Evolutionary conservation across 2,888 invertebrate species (phyloP).

Genomic region (Gnatocerus cornutus): DNA sequence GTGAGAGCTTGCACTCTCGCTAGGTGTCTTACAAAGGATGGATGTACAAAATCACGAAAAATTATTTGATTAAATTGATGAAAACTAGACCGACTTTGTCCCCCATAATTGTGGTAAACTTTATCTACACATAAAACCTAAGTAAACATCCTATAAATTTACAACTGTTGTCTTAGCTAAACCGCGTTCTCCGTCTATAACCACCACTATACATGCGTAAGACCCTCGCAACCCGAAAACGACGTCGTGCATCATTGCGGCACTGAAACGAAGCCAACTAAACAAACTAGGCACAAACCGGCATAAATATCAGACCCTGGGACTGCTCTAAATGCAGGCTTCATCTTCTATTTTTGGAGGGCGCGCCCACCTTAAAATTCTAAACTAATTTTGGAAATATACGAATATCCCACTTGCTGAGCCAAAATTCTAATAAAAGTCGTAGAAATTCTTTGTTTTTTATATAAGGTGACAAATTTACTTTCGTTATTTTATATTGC

Average conservation of each 20-base stretch:
- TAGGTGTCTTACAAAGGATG: conserved; percentile 11
- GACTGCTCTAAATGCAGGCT: too few relatives aligned
- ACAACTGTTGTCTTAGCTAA: conserved; percentile 44
- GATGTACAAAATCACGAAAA: conserved; percentile 3
- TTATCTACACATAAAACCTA: conserved; percentile 46
- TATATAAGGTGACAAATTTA: too few relatives aligned
- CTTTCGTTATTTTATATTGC: too few relatives aligned
- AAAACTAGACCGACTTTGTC: conserved; percentile 11
- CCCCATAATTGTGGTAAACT: conserved; percentile 35
- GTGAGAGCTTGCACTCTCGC: conserved; percentile 51
- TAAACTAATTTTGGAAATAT: too few relatives aligned
- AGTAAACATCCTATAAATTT: conserved; percentile 47
- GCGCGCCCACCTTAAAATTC: too few relatives aligned
- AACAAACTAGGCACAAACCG: conserved; percentile 7
- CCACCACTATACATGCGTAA: conserved; percentile 32
- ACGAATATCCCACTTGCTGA: too few relatives aligned
- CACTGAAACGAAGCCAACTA: conserved; percentile 24
- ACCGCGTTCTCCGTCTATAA: conserved; percentile 35
- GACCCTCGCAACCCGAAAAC: conserved; percentile 30
- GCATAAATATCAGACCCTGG: neutral
- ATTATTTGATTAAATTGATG: neutral
- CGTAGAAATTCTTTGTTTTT: too few relatives aligned
- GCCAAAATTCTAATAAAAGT: too few relatives aligned
- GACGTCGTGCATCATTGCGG: conserved; percentile 31
- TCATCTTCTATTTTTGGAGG: too few relatives aligned